Evolutionary conservation across 2,113 vertebrate genomes (phyloP).

Genomic region (Leptodactylus fuscus): DNA sequence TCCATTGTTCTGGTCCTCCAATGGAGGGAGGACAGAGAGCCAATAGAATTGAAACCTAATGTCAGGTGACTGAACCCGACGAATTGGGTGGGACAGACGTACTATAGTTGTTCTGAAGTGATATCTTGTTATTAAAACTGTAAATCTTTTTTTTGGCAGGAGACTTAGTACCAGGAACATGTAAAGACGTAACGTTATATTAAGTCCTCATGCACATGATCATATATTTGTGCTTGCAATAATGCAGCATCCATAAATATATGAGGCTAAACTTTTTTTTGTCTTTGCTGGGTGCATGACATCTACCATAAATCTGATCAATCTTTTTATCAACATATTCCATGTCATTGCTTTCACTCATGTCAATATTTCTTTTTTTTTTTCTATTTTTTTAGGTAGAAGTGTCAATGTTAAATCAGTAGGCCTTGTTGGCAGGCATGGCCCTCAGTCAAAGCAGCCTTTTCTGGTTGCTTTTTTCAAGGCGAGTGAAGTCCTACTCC

Average conservation of each 20-base stretch:
- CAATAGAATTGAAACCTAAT: too few species aligned
- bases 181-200: background rate
- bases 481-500: constrained; percentile 94
- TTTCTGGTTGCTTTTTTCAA: constrained; percentile 99
- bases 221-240: background rate
- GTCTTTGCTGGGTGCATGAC: background rate
- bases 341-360: background rate
- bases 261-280: background rate
- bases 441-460: constrained; percentile 95
- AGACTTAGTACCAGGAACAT: background rate
- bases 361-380: background rate
- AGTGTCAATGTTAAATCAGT: constrained; percentile 95
- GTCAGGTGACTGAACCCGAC: too few species aligned
- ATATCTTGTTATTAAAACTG: too few species aligned
- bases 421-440: constrained; percentile 91
- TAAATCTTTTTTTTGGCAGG: background rate
- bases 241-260: background rate
- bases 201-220: background rate
- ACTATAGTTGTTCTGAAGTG: too few species aligned
- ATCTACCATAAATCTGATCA: background rate
- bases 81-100: too few species aligned
- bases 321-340: background rate
- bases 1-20: too few species aligned
- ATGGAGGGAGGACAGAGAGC: too few species aligned
- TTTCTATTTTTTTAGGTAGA: constrained; percentile 77